These are phyloP conservation scores for Unio delphinus DNA, from an alignment of 2,888 invertebrate genomes.

Conservation along the genomic window DNA sequence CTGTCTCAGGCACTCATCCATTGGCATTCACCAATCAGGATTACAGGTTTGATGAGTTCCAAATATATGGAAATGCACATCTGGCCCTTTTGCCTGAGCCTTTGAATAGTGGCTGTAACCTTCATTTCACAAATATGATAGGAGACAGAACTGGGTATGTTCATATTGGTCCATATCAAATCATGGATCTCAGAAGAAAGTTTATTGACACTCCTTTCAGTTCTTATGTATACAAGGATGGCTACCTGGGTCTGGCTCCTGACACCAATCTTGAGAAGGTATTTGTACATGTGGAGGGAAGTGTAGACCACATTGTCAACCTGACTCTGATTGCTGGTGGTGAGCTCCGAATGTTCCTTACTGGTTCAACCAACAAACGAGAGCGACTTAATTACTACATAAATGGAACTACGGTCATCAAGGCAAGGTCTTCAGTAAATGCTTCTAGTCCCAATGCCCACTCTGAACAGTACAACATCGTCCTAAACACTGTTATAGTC, in stretches of 20 bases:
- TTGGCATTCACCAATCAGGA: constrained; percentile 39
- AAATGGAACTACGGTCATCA: constrained; percentile 48
- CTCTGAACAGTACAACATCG: constrained; percentile 39
- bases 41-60: constrained; percentile 51
- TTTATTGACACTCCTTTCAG: constrained; percentile 58
- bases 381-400: constrained; percentile 40
- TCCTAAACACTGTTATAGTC: constrained; percentile 40
- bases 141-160: constrained; percentile 54
- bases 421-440: constrained; percentile 50
- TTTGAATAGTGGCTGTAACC: constrained; percentile 30
- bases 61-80: constrained; percentile 58
- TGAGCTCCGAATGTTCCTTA: constrained; percentile 43
- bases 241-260: constrained; percentile 55
- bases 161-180: constrained; percentile 55
- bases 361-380: constrained; percentile 49
- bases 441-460: constrained; percentile 49
- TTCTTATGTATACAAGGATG: constrained; percentile 51
- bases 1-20: constrained; percentile 47
- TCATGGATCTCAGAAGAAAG: constrained; percentile 46
- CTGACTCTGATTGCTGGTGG: constrained; percentile 55
- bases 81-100: constrained; percentile 51
- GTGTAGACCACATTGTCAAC: constrained; percentile 53
- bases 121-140: constrained; percentile 56
- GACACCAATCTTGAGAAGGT: constrained; percentile 51
- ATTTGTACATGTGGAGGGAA: constrained; percentile 53